phyloP scores from a whole-genome alignment of 2,113 vertebrate genomes.

The Sarotherodon lohbergeri region DNA sequence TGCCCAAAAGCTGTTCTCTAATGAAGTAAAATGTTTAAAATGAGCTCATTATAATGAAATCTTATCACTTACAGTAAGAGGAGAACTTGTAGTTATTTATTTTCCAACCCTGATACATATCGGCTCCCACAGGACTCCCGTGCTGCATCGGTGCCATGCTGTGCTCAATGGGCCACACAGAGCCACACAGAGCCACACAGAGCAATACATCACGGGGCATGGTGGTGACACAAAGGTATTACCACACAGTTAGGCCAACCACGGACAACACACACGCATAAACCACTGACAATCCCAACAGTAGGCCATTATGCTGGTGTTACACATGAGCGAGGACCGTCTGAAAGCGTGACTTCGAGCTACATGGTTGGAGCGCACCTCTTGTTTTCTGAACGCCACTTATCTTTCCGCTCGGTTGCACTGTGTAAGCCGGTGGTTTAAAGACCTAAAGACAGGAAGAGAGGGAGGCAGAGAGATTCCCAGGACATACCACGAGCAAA shows the following conservation, averaged over 20 bases:
- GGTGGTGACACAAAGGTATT: constrained; percentile 31
- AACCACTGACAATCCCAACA: constrained; percentile 30
- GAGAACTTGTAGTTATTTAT: background rate
- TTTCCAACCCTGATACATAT: background rate
- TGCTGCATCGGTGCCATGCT: background rate
- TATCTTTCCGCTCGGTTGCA: constrained; percentile 46
- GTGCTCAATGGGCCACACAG: background rate
- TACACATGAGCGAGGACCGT: constrained; percentile 12
- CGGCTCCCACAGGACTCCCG: background rate
- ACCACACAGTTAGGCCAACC: background rate
- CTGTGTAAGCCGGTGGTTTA: constrained; percentile 1
- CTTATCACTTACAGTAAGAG: background rate
- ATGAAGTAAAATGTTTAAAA: background rate
- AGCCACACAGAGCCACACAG: background rate
- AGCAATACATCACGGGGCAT: background rate
- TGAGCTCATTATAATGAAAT: background rate
- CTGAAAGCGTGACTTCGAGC: constrained; percentile 16
- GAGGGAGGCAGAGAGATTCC: background rate
- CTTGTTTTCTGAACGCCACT: constrained; percentile 5
- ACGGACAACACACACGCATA: constrained; percentile 25
- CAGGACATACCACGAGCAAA: constrained; percentile 48
- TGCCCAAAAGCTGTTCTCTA: background rate
- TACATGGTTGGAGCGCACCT: constrained; percentile 2
- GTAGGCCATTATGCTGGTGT: constrained; percentile 21
- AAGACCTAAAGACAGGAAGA: constrained; percentile 1